A percentile compares a stretch with the other conserved stretches of the same genome.
Evolutionary conservation across 23 tunicate species (phyloP).

Genomic region (Halocynthia roretzi): DNA sequence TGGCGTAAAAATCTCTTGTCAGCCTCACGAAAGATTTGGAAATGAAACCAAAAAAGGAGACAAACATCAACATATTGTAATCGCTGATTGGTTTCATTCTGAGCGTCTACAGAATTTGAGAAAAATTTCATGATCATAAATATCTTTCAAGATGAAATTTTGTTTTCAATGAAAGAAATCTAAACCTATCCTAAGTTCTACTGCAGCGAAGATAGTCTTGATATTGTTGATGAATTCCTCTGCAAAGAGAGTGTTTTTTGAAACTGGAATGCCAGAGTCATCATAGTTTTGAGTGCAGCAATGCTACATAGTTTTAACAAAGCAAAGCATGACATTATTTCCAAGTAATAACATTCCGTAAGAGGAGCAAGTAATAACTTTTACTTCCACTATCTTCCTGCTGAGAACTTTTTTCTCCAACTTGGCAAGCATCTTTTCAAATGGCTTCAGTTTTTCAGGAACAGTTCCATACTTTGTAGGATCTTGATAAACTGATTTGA

Average conservation of each 20-base stretch:
- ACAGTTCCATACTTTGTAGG: slow-evolving; percentile 52
- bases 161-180: background rate
- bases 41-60: slow-evolving; percentile 55
- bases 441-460: slow-evolving; percentile 42
- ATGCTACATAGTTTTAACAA: slow-evolving; percentile 3
- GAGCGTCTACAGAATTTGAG: slow-evolving; percentile 19
- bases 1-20: slow-evolving; percentile 63
- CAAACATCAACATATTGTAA: slow-evolving; percentile 78
- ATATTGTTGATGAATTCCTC: slow-evolving; percentile 71
- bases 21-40: slow-evolving; percentile 44
- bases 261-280: slow-evolving; percentile 86
- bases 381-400: slow-evolving; percentile 32
- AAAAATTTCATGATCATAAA: background rate
- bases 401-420: slow-evolving; percentile 43
- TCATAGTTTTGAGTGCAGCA: slow-evolving; percentile 79
- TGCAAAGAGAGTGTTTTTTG: slow-evolving; percentile 54
- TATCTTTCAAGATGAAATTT: background rate
- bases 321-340: background rate
- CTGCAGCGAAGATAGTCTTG: slow-evolving; percentile 20
- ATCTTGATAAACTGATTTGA: slow-evolving; percentile 64
- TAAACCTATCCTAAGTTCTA: slow-evolving; percentile 62
- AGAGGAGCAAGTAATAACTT: background rate
- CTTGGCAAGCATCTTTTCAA: slow-evolving; percentile 59
- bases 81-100: slow-evolving; percentile 44
- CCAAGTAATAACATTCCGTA: background rate